These are phyloP conservation scores for Rhynchotus rufescens DNA, from an alignment of 2,797 vertebrate genomes.

Conservation along the genomic window DNA sequence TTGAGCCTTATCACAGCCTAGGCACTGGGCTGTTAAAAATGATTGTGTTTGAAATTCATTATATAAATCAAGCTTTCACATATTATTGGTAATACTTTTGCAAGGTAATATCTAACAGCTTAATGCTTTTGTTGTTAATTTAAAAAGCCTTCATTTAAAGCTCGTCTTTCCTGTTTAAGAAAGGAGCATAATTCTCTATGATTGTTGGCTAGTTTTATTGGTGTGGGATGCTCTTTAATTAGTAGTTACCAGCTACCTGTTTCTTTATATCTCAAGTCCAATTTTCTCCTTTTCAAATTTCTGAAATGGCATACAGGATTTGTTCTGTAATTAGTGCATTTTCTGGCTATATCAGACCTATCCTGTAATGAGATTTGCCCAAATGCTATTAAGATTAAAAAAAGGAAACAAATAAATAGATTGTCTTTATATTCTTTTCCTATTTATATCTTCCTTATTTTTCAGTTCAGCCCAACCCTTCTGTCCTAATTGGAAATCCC, in stretches of 20 bases:
- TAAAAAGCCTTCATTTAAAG: slow-evolving; percentile 2
- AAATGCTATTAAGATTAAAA: not conserved
- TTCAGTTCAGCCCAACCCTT: slow-evolving; percentile 93
- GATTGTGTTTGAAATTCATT: not conserved
- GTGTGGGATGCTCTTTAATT: not conserved
- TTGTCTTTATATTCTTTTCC: not conserved
- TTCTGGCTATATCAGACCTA: not conserved
- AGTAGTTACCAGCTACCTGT: not conserved
- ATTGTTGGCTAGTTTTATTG: slow-evolving; percentile 2
- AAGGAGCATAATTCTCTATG: not conserved
- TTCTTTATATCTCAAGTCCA: not conserved
- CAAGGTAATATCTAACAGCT: not conserved
- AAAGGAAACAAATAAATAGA: not conserved
- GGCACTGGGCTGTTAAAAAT: not conserved
- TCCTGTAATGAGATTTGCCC: not conserved
- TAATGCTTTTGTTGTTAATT: slow-evolving; percentile 19
- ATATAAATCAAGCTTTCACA: not conserved
- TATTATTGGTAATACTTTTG: not conserved
- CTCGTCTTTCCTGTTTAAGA: not conserved
- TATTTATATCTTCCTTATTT: slow-evolving; percentile 41
- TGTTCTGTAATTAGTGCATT: slow-evolving; percentile 1
- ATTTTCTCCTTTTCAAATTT: slow-evolving; percentile 29
- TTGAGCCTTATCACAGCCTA: not conserved
- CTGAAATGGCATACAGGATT: not conserved
- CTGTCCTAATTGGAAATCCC: slow-evolving; percentile 96